These are phyloP conservation scores for Tachina lurida DNA, from an alignment of 2,888 invertebrate genomes.

Conservation along the genomic window DNA sequence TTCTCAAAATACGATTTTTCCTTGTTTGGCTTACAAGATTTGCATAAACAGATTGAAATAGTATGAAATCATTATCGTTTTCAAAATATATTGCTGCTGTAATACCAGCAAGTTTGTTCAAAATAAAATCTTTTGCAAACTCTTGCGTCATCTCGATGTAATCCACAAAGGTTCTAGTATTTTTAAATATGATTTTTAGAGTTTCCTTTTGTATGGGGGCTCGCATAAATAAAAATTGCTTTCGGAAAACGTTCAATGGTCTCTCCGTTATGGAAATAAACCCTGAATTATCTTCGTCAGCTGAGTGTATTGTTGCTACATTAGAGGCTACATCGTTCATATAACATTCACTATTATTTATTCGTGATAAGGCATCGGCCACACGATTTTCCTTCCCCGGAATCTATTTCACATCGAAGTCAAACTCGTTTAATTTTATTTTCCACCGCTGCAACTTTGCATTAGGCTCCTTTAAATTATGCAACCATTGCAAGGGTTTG, in stretches of 20 bases:
- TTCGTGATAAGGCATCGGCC: slow-evolving; percentile 31
- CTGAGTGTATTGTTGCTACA: background rate
- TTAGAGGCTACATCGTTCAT: slow-evolving; percentile 11
- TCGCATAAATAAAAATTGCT: slow-evolving; percentile 8
- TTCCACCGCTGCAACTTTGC: slow-evolving; percentile 33
- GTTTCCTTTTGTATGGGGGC: too few relatives aligned
- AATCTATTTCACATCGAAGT: slow-evolving; percentile 42
- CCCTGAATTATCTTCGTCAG: background rate
- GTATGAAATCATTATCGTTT: slow-evolving; percentile 73
- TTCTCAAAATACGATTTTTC: slow-evolving; percentile 3
- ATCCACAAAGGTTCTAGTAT: too few relatives aligned
- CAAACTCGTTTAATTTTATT: slow-evolving; percentile 29
- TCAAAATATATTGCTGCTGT: slow-evolving; percentile 63
- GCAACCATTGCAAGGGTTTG: slow-evolving; percentile 28
- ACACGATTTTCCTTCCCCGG: slow-evolving; percentile 32
- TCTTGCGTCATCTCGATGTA: background rate
- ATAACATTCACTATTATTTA: slow-evolving; percentile 3
- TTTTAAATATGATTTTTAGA: too few relatives aligned
- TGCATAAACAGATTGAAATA: slow-evolving; percentile 64
- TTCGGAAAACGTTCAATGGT: background rate
- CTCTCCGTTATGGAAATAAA: slow-evolving; percentile 9
- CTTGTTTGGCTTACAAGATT: slow-evolving; percentile 24
- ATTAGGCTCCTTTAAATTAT: slow-evolving; percentile 25
- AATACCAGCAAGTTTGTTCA: background rate
- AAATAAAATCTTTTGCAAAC: background rate